These are phyloP conservation scores for Formica selysi DNA, from an alignment of 1,140 invertebrate genomes.

Conservation along the genomic window DNA sequence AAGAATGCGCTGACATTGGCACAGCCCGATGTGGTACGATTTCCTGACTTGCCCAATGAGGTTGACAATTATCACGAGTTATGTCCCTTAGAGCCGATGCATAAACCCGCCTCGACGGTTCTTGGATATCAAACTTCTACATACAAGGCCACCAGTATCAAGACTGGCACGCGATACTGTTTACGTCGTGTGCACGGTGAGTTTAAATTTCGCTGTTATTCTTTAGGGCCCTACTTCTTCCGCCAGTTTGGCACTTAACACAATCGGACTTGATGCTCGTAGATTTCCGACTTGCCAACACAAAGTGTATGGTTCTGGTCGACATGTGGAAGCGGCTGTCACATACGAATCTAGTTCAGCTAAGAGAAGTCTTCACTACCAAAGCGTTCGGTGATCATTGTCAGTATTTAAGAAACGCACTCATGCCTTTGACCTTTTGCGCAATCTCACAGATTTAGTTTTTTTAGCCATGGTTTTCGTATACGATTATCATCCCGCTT, in stretches of 20 bases:
- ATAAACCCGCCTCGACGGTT: constrained; percentile 88
- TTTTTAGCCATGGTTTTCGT: constrained; percentile 96
- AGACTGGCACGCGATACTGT: constrained; percentile 95
- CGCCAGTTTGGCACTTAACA: neutral
- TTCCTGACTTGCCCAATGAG: constrained; percentile 93
- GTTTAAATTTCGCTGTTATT: neutral
- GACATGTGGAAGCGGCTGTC: constrained; percentile 97
- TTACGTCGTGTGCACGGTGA: constrained; percentile 95
- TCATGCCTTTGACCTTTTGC: neutral
- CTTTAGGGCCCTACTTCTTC: no score
- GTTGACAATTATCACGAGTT: constrained; percentile 97
- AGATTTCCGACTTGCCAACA: constrained; percentile 93
- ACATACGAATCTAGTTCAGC: constrained; percentile 96
- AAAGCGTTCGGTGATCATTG: constrained; percentile 98
- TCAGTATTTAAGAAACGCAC: constrained; percentile 86
- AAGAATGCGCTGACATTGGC: constrained; percentile 91
- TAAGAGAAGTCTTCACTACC: constrained; percentile 97
- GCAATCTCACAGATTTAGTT: constrained; percentile 30
- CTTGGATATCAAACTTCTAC: constrained; percentile 94
- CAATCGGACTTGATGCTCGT: constrained; percentile 27
- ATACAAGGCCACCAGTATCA: constrained; percentile 96
- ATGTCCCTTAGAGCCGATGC: constrained; percentile 92
- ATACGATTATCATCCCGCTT: constrained; percentile 97
- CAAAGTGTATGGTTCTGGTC: constrained; percentile 94
- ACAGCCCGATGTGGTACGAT: constrained; percentile 89